Percentiles rank a stretch among this genome's conserved stretches.
phyloP scores from a whole-genome alignment of 1,140 invertebrate genomes.

The Drosophila miranda region DNA sequence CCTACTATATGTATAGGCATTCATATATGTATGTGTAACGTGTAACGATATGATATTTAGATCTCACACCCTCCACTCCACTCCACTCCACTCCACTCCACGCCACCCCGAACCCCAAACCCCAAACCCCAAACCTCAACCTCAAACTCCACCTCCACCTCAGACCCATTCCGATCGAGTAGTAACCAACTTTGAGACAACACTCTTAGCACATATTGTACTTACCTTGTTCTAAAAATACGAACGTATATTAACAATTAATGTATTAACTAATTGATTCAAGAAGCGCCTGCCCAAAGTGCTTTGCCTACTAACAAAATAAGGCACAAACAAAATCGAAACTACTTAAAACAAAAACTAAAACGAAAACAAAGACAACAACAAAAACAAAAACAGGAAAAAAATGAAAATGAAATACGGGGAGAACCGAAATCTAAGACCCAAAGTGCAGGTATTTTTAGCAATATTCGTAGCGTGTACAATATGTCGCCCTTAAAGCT shows the following conservation, averaged over 20 bases:
- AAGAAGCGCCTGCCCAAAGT: slow-evolving; percentile 74
- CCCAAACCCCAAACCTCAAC: background rate
- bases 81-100: background rate
- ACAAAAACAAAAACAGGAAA: slow-evolving; percentile 7
- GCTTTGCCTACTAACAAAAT: slow-evolving; percentile 50
- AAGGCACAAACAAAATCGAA: slow-evolving; percentile 44
- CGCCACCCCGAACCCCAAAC: background rate
- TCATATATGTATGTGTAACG: slow-evolving; percentile 27
- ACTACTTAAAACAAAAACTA: slow-evolving; percentile 2
- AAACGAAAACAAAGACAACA: background rate
- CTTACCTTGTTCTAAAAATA: slow-evolving; percentile 49
- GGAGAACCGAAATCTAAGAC: slow-evolving; percentile 24
- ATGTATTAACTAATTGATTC: slow-evolving; percentile 62
- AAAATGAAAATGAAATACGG: slow-evolving; percentile 5
- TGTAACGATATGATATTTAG: slow-evolving; percentile 44
- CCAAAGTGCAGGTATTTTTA: slow-evolving; percentile 73
- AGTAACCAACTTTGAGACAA: slow-evolving; percentile 26
- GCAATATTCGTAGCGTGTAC: slow-evolving; percentile 76
- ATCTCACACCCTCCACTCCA: slow-evolving; percentile 28
- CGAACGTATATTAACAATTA: slow-evolving; percentile 58
- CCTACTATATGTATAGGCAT: slow-evolving; percentile 45
- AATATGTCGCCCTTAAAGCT: slow-evolving; percentile 74
- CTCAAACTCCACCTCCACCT: background rate
- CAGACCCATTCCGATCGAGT: slow-evolving; percentile 16
- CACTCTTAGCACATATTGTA: slow-evolving; percentile 54